Conservation (phyloP, 2,888 invertebrate genomes). For the Perdita meconis region DNA sequence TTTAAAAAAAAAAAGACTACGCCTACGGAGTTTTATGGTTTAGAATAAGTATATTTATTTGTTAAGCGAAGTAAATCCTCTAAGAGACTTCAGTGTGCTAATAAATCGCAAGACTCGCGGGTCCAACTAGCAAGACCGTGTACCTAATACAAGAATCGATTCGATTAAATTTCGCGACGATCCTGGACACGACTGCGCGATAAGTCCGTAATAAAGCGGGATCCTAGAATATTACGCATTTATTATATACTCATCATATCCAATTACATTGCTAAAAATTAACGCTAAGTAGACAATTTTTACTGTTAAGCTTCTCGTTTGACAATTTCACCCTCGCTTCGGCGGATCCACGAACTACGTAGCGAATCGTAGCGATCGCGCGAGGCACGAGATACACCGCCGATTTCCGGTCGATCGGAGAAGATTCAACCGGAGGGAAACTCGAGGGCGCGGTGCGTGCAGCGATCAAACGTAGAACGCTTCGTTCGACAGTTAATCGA, state of each 20-base stretch:
- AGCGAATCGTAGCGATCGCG: slow-evolving; percentile 12
- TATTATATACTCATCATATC: slow-evolving; percentile 51
- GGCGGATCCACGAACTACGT: slow-evolving; percentile 1
- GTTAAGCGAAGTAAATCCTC: slow-evolving; percentile 45
- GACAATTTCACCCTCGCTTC: slow-evolving; percentile 42
- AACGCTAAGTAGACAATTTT: slow-evolving; percentile 70
- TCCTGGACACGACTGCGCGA: slow-evolving; percentile 8
- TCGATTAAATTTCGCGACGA: neutral
- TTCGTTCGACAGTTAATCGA: slow-evolving; percentile 55
- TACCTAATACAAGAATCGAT: neutral
- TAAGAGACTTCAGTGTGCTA: slow-evolving; percentile 33
- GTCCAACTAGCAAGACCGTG: neutral
- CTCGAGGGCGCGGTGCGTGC: slow-evolving; percentile 19
- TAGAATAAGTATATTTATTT: slow-evolving; percentile 61
- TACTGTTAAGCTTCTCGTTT: slow-evolving; percentile 59
- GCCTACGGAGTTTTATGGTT: slow-evolving; percentile 31
- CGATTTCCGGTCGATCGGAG: neutral
- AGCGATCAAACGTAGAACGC: slow-evolving; percentile 53
- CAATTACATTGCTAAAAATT: slow-evolving; percentile 53
- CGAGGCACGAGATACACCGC: slow-evolving; percentile 1
- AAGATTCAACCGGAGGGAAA: neutral
- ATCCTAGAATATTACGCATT: slow-evolving; percentile 35
- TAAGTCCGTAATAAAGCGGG: slow-evolving; percentile 27
- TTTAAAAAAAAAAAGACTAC: slow-evolving; percentile 62
- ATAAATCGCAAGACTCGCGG: slow-evolving; percentile 30